Conservation (phyloP, 2,113 vertebrate species). For the Trachemys scripta region DNA sequence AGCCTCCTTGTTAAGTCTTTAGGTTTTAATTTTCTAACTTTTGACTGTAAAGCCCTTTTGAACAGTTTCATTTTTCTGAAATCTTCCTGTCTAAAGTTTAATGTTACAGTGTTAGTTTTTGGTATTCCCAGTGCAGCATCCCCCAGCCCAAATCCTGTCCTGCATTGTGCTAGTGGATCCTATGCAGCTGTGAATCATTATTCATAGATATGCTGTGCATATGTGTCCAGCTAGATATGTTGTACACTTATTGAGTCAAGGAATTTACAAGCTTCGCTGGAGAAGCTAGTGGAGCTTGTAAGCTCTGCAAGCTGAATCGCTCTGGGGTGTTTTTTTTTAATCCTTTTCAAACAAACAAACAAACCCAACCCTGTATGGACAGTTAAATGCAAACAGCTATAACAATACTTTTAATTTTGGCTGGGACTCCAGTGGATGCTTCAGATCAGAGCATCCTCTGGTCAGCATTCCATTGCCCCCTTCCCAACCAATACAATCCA, state of each 20-base stretch:
- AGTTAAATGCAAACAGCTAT: slow-evolving; percentile 40
- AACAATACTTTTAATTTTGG: slow-evolving; percentile 57
- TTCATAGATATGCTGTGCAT: fast-evolving
- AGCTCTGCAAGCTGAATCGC: not conserved
- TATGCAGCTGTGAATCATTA: not conserved
- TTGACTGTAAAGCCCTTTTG: not conserved
- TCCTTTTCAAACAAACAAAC: not conserved
- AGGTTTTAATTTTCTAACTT: not conserved
- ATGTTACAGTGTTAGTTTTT: not conserved
- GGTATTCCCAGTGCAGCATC: not conserved
- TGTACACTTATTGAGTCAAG: not conserved
- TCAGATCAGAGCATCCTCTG: slow-evolving; percentile 37
- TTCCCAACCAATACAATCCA: slow-evolving; percentile 35
- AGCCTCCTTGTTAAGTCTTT: not conserved
- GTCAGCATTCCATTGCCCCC: fast-evolving
- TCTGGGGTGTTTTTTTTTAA: not conserved
- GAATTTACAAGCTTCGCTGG: not conserved
- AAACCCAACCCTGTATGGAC: not conserved
- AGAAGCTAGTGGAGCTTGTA: not conserved
- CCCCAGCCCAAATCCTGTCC: not conserved
- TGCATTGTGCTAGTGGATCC: not conserved
- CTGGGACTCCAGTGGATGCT: slow-evolving; percentile 16
- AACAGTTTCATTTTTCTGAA: not conserved
- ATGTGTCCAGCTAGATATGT: fast-evolving
- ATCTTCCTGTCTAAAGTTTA: not conserved